Conservation (phyloP, 2,113 vertebrate genomes). For the Cranoglanis bouderius region DNA sequence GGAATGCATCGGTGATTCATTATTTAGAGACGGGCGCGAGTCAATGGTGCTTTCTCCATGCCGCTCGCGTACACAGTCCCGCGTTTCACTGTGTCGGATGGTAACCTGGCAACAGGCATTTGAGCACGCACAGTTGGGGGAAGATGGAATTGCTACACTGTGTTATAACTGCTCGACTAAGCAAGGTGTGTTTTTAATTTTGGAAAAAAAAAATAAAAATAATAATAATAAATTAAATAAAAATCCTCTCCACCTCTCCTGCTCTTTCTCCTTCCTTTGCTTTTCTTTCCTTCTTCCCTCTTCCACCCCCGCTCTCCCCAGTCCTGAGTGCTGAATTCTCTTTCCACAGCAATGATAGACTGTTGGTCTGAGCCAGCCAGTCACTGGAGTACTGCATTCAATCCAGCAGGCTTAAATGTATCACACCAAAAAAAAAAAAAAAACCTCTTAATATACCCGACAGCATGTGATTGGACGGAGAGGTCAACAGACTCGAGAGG, state of each 20-base stretch:
- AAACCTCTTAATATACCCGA: not conserved
- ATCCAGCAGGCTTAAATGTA: not conserved
- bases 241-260: not conserved
- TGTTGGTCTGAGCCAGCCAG: not conserved
- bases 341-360: slow-evolving; percentile 36
- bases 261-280: slow-evolving; percentile 8
- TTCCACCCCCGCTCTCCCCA: slow-evolving; percentile 27
- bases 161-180: slow-evolving; percentile 44
- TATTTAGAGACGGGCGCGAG: slow-evolving; percentile 55
- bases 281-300: not conserved
- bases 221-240: no score
- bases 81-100: slow-evolving; percentile 52
- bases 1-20: slow-evolving; percentile 54
- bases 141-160: slow-evolving; percentile 52
- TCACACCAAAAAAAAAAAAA: no score
- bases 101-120: slow-evolving; percentile 66
- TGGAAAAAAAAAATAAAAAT: no score
- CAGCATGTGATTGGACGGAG: not conserved
- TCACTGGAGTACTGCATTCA: not conserved
- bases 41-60: slow-evolving; percentile 57
- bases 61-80: slow-evolving; percentile 39
- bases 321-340: slow-evolving; percentile 30
- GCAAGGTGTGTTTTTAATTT: slow-evolving; percentile 8
- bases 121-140: no score
- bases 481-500: not conserved